Evolutionary conservation across 2,113 vertebrate genomes (phyloP), one percentile per base, ranked within the genome.

Genomic region (Hippolais icterina): DNA sequence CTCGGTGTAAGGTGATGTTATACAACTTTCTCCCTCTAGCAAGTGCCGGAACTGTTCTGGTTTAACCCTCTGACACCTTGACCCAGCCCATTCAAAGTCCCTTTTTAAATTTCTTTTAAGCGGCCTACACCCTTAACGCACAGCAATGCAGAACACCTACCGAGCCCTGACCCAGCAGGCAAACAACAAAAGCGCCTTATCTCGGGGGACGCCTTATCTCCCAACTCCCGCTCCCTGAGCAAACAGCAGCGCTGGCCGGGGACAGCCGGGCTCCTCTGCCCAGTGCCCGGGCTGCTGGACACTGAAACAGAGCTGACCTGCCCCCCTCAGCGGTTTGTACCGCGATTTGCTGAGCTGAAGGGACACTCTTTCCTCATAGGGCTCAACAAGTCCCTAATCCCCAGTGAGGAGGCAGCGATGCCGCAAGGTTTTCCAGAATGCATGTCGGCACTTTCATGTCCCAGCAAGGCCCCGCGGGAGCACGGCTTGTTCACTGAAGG

Each of bases 51-150:
- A 83, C 72, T 72, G 75, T 72, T 93, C 84, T 22, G 22, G 8
- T 94, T 90, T 96, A 98, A 94, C 83, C 72, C 83, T 74, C 87
- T 69, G 53, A 42, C 78, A 77, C 78, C 68, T 85, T 79, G 66
- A 63, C 92, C 90, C 88, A 92, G 64, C 90, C 96, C 96, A 90
- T 94, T 87, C 95, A 95, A 93, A 92, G 96, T 94, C 81, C 85
- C n/a, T 59, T 86, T 63, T 60, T 14, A 0, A n/a, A 87, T 49
- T 68, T 87, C 78, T 74, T 65, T 83, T 59, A 20, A 89, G 49
- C 42, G 21, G 68, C 83, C 88, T 92, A 71, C 92, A 96, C 90
- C 93, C 92, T 90, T 52, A 90, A 70, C 7, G n/a, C 93, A n/a
- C 27, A 4, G 85, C 75, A 39, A 19, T 9, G 70, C 70, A 39